Percentiles rank a stretch among this genome's conserved stretches.
These are phyloP conservation scores for Hypomesus transpacificus DNA, from an alignment of 2,113 vertebrate species.

Conservation along the genomic window DNA sequence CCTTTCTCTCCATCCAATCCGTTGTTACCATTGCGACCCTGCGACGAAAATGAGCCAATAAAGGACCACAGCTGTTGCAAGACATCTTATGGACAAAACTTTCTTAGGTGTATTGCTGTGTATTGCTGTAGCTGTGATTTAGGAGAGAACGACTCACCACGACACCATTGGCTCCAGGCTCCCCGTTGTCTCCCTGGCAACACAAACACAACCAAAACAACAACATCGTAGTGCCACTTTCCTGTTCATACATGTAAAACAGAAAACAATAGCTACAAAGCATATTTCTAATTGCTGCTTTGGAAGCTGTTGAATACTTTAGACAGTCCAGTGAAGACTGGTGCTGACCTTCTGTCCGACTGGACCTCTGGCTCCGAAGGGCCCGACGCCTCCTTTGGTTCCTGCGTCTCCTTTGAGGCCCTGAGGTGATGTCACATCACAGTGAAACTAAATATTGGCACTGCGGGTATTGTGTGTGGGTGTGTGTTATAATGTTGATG, in stretches of 20 bases:
- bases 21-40: constrained; percentile 79
- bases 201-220: constrained; percentile 6
- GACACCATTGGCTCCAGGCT: constrained; percentile 74
- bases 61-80: neutral
- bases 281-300: neutral
- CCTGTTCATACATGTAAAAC: neutral
- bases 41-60: constrained; percentile 9
- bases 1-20: constrained; percentile 79
- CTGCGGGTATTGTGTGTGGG: neutral
- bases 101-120: neutral
- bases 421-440: constrained; percentile 44
- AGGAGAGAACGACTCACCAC: constrained; percentile 62
- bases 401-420: constrained; percentile 84
- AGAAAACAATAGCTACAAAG: neutral
- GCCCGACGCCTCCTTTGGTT: constrained; percentile 78
- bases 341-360: constrained; percentile 82
- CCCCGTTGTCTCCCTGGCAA: constrained; percentile 81
- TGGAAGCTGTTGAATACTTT: no score
- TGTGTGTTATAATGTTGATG: neutral
- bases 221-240: neutral
- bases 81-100: neutral
- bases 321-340: neutral
- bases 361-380: constrained; percentile 80
- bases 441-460: neutral
- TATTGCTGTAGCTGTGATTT: no score